phyloP scores from a whole-genome alignment of 2,888 invertebrate species.

The Elysia crispata region DNA sequence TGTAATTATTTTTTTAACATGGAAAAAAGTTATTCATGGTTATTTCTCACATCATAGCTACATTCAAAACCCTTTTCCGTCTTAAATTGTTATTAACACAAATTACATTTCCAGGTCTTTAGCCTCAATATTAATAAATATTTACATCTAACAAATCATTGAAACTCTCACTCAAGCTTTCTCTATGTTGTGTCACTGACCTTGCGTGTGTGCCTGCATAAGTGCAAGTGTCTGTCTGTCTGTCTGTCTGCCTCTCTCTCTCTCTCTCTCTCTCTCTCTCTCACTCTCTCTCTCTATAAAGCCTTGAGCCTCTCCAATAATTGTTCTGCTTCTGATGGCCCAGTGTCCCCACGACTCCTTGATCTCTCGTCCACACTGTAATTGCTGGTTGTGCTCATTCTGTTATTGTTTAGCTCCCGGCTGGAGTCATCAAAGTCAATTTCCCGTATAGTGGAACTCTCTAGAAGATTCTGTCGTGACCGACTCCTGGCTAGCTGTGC shows the following conservation, averaged over 20 bases:
- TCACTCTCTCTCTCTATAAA: constrained; percentile 53
- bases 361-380: constrained; percentile 26
- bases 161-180: too few relatives aligned
- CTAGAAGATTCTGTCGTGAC: constrained; percentile 81
- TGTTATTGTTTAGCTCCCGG: constrained; percentile 31
- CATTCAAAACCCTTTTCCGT: too few relatives aligned
- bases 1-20: too few relatives aligned
- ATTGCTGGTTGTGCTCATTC: constrained; percentile 36
- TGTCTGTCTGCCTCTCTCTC: constrained; percentile 1
- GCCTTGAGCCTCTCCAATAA: constrained; percentile 70
- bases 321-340: constrained; percentile 71
- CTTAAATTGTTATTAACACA: too few relatives aligned
- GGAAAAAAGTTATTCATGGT: too few relatives aligned
- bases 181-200: too few relatives aligned
- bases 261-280: constrained; percentile 10
- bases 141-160: too few relatives aligned
- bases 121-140: too few relatives aligned
- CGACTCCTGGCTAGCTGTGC: constrained; percentile 93
- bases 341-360: constrained; percentile 48
- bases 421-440: constrained; percentile 70
- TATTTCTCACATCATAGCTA: too few relatives aligned
- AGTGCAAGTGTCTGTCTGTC: neutral
- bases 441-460: constrained; percentile 67
- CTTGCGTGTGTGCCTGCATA: too few relatives aligned
- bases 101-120: too few relatives aligned